These are phyloP conservation scores for Urechis unicinctus DNA, from an alignment of 2,888 invertebrate genomes.

Conservation along the genomic window DNA sequence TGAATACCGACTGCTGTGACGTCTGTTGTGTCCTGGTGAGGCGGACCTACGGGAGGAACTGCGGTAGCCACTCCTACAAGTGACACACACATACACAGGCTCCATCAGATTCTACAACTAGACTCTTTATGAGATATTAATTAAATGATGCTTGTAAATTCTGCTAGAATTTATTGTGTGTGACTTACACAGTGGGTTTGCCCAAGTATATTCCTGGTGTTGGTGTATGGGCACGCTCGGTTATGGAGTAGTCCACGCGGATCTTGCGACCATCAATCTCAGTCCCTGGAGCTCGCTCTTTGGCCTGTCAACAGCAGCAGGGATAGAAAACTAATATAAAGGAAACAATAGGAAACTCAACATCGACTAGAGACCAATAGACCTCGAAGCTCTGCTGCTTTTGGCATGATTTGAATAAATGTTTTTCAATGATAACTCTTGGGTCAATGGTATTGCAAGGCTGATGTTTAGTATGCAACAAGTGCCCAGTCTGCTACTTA, in stretches of 20 bases:
- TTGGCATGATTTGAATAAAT: too few species aligned
- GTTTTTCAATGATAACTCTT: too few species aligned
- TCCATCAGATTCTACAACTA: too few species aligned
- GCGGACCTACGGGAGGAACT: slow-evolving; percentile 59
- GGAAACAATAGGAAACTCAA: background rate
- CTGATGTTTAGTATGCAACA: too few species aligned
- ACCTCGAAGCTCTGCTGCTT: too few species aligned
- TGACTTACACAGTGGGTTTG: slow-evolving; percentile 66
- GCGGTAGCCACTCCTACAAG: slow-evolving; percentile 4
- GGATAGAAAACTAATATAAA: background rate
- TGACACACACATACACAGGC: too few species aligned
- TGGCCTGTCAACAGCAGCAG: slow-evolving; percentile 59
- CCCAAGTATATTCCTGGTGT: slow-evolving; percentile 98
- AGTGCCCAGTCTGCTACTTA: too few species aligned
- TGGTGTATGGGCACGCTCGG: slow-evolving; percentile 91
- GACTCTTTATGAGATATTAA: too few species aligned
- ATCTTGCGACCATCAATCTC: slow-evolving; percentile 89
- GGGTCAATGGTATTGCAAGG: too few species aligned
- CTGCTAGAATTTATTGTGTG: background rate
- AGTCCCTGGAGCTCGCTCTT: slow-evolving; percentile 88
- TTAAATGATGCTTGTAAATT: too few species aligned
- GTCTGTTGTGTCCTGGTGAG: slow-evolving; percentile 31
- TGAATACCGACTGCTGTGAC: slow-evolving; percentile 49
- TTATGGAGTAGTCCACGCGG: slow-evolving; percentile 91
- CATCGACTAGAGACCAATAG: too few species aligned